A percentile compares a stretch with the other conserved stretches of the same genome.
Evolutionary conservation across 2,113 vertebrate species (phyloP).

Genomic region (Indri indri): DNA sequence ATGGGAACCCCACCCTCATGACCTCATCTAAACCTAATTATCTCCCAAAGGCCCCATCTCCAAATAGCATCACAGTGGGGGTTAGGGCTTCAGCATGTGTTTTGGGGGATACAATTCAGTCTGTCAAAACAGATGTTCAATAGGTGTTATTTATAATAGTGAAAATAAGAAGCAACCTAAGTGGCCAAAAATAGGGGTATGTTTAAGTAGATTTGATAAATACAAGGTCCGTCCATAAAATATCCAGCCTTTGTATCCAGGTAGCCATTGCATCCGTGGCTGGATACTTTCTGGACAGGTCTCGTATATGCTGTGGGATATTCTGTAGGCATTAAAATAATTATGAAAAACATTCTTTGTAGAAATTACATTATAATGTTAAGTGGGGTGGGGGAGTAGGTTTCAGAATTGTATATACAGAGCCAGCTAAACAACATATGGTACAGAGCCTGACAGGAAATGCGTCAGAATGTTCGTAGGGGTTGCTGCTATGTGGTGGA

Average conservation of each 20-base stretch:
- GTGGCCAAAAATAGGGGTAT: not conserved
- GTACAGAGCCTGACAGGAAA: not conserved
- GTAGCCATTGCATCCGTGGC: too few species aligned
- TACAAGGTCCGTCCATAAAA: too few species aligned
- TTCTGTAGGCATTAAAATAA: not conserved
- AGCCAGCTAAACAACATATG: not conserved
- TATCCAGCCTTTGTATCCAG: too few species aligned
- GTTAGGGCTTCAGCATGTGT: not conserved
- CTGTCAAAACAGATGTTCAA: not conserved
- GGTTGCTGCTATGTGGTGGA: not conserved
- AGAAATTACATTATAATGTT: not conserved
- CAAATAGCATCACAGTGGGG: not conserved
- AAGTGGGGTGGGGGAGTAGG: not conserved
- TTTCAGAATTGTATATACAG: not conserved
- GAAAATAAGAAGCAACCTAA: not conserved
- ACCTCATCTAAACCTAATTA: not conserved
- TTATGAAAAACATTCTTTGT: not conserved
- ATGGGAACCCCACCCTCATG: not conserved
- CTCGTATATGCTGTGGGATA: not conserved
- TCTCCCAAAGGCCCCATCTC: not conserved
- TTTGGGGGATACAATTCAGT: not conserved
- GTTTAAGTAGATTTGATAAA: not conserved
- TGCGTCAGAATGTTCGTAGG: not conserved
- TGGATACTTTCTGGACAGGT: too few species aligned
- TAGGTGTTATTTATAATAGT: not conserved